These are phyloP conservation scores for Cephalopachus bancanus DNA, from an alignment of 2,797 vertebrate species.

Conservation along the genomic window DNA sequence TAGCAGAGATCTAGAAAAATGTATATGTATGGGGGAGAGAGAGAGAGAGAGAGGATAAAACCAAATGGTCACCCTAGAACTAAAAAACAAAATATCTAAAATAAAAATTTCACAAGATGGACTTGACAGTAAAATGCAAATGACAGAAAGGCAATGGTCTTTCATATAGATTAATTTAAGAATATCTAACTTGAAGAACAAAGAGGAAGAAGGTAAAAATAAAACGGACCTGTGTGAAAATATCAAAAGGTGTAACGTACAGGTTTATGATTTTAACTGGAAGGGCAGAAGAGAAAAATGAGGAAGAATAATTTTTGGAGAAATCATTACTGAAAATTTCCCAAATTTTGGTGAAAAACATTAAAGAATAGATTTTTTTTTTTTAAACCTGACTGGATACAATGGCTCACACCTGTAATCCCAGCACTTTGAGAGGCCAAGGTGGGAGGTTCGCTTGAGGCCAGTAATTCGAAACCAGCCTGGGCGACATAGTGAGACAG, in stretches of 20 bases:
- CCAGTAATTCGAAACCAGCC: too few species aligned
- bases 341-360: background rate
- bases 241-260: background rate
- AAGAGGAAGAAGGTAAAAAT: background rate
- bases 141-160: background rate
- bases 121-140: background rate
- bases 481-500: too few species aligned
- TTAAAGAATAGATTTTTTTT: background rate
- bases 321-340: slow-evolving; percentile 4
- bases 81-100: slow-evolving; percentile 28
- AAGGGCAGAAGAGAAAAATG: background rate
- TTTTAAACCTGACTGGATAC: too few species aligned
- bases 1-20: slow-evolving; percentile 11
- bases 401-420: too few species aligned
- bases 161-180: slow-evolving; percentile 10
- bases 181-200: slow-evolving; percentile 27
- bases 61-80: background rate
- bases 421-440: too few species aligned
- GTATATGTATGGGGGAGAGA: background rate
- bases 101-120: background rate
- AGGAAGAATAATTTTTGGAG: slow-evolving; percentile 24
- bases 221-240: slow-evolving; percentile 4
- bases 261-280: background rate
- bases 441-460: too few species aligned
- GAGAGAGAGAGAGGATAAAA: background rate